A percentile compares a stretch with the other conserved stretches of the same genome.
Conservation (phyloP, 2,797 vertebrate genomes). For the Sparidentex hasta region DNA sequence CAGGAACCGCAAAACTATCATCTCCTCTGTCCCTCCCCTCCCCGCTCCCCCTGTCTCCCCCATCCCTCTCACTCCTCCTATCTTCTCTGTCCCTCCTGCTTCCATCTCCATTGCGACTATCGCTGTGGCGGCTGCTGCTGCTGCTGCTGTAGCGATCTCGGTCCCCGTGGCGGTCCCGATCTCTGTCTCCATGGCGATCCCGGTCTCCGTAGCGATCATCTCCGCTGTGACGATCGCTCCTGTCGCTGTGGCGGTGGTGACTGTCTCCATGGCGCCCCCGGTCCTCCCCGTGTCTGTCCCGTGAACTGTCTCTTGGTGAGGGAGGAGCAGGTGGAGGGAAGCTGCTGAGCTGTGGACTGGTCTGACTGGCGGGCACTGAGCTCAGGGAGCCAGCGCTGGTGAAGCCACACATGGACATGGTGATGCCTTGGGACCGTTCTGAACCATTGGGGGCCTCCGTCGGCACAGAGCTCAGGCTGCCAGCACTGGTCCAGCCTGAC, state of each 20-base stretch:
- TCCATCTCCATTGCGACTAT: conserved; percentile 85
- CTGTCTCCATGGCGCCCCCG: conserved; percentile 81
- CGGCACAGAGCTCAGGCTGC: conserved; percentile 95
- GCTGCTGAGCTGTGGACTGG: conserved; percentile 62
- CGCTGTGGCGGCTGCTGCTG: conserved; percentile 83
- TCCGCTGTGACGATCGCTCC: conserved; percentile 66
- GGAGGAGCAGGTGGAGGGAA: conserved; percentile 67
- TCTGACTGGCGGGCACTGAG: conserved; percentile 86
- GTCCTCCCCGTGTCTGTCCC: conserved; percentile 80
- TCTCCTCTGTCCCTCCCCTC: conserved; percentile 81
- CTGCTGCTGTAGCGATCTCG: conserved; percentile 80
- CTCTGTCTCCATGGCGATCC: conserved; percentile 83
- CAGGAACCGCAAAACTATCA: conserved; percentile 95
- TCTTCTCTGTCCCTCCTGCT: conserved; percentile 84
- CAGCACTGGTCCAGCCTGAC: conserved; percentile 96
- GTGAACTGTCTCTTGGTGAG: conserved; percentile 74
- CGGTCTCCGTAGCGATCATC: conserved; percentile 80
- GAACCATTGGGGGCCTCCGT: conserved; percentile 82
- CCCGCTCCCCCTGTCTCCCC: conserved; percentile 80
- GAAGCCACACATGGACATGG: conserved; percentile 86
- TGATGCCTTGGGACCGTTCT: conserved; percentile 73
- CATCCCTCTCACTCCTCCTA: conserved; percentile 78
- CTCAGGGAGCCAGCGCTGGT: conserved; percentile 94
- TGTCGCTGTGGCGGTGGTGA: conserved; percentile 82
- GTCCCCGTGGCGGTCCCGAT: conserved; percentile 76